Evolutionary conservation across 2,113 vertebrate genomes (phyloP).

Genomic region (Psittacara wagleri): DNA sequence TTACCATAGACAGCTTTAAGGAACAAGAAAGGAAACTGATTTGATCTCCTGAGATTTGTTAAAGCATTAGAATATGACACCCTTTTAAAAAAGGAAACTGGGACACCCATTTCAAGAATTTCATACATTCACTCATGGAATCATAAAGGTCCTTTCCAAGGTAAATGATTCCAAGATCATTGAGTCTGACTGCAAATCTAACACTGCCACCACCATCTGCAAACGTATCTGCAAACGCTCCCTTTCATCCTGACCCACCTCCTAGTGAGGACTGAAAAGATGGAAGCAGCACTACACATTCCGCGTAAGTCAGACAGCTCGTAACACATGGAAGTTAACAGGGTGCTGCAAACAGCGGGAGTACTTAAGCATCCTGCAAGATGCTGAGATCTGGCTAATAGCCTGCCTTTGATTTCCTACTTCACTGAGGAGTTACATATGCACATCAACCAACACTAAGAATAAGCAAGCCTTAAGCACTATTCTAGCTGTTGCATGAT

Average conservation of each 20-base stretch:
- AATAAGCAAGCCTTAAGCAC: not conserved
- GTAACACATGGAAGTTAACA: not conserved
- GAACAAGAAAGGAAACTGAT: not conserved
- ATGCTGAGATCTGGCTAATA: conserved; percentile 32
- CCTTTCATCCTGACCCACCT: not conserved
- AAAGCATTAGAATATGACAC: not conserved
- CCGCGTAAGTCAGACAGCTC: not conserved
- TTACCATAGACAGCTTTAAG: not conserved
- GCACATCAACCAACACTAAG: not conserved
- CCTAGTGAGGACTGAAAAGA: not conserved
- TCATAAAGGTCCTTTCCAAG: not conserved
- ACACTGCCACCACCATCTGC: not conserved
- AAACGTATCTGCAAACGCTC: not conserved
- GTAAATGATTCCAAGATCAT: not conserved
- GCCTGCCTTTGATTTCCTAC: conserved; percentile 4
- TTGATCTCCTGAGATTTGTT: not conserved
- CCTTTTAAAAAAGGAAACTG: not conserved
- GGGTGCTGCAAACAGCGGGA: conserved; percentile 17
- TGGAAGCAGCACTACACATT: not conserved
- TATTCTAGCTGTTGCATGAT: not conserved
- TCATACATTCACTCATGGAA: not conserved
- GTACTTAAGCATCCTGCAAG: not conserved
- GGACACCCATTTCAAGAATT: not conserved
- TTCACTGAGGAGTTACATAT: not conserved
- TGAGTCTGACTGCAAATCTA: not conserved